Conservation (phyloP, 1,140 invertebrate genomes). For the Ceratoteleas bidentatus region DNA sequence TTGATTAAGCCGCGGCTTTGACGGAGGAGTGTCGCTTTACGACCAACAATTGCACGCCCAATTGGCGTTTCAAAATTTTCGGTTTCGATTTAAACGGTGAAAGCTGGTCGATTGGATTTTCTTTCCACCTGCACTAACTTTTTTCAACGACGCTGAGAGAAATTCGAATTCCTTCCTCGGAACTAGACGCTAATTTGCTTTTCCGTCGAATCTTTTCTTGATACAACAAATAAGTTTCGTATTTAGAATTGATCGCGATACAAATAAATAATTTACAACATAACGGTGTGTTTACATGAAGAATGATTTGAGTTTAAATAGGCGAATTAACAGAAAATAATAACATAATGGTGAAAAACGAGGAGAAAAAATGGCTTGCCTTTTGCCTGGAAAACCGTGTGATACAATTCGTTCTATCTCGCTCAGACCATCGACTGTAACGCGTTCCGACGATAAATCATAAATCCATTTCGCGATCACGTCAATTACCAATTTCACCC, state of each 20-base stretch:
- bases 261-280: too few species aligned
- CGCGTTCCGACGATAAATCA: slow-evolving; percentile 11
- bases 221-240: too few species aligned
- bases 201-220: too few species aligned
- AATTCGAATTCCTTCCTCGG: slow-evolving; percentile 8
- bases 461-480: slow-evolving; percentile 18
- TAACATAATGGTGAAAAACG: too few species aligned
- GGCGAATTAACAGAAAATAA: too few species aligned
- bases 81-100: slow-evolving; percentile 27
- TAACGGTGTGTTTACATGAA: too few species aligned
- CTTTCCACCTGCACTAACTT: too few species aligned
- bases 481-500: slow-evolving; percentile 49
- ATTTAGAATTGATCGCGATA: too few species aligned
- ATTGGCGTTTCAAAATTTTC: slow-evolving; percentile 6
- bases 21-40: slow-evolving; percentile 23
- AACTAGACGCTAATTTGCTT: not conserved
- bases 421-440: not conserved
- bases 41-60: slow-evolving; percentile 1
- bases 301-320: too few species aligned
- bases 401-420: not conserved
- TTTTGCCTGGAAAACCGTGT: too few species aligned
- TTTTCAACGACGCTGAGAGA: slow-evolving; percentile 6
- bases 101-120: slow-evolving; percentile 3
- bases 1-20: slow-evolving; percentile 10
- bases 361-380: too few species aligned